Conservation (phyloP, 2,888 invertebrate genomes). For the Coleophora deauratella region DNA sequence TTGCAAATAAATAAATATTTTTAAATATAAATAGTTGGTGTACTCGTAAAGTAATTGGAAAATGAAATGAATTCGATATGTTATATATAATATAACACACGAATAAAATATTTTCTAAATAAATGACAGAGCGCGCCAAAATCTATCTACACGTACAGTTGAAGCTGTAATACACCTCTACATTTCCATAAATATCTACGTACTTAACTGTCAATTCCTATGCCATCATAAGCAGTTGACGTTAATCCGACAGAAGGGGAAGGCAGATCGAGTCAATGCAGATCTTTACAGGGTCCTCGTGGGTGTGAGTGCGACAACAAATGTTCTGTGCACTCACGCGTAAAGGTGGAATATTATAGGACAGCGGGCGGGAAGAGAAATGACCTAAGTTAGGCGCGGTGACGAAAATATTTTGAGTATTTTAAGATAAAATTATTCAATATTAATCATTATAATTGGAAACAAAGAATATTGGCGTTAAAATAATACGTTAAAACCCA, state of each 20-base stretch:
- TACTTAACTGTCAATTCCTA: constrained; percentile 56
- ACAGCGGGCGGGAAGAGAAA: constrained; percentile 34
- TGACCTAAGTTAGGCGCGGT: constrained; percentile 31
- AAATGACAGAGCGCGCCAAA: not conserved
- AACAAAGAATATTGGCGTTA: no score
- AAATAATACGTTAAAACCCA: no score
- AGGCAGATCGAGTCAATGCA: constrained; percentile 47
- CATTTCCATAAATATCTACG: constrained; percentile 44
- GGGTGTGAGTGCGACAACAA: constrained; percentile 61
- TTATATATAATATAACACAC: no score
- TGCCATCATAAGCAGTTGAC: constrained; percentile 62
- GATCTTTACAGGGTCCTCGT: constrained; percentile 40
- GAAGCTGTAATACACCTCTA: no score
- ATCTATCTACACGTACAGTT: no score
- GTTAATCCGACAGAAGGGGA: constrained; percentile 57
- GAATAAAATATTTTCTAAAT: not conserved
- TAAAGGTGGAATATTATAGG: constrained; percentile 65
- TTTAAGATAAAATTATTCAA: not conserved
- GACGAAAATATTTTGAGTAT: not conserved
- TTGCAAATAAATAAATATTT: no score
- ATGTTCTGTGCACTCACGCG: constrained; percentile 68
- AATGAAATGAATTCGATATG: no score
- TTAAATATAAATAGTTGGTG: no score
- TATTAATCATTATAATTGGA: no score
- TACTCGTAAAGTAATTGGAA: no score